Base-by-base conservation (phyloP, 2,113 vertebrate genomes). In the Callithrix jacchus region DNA sequence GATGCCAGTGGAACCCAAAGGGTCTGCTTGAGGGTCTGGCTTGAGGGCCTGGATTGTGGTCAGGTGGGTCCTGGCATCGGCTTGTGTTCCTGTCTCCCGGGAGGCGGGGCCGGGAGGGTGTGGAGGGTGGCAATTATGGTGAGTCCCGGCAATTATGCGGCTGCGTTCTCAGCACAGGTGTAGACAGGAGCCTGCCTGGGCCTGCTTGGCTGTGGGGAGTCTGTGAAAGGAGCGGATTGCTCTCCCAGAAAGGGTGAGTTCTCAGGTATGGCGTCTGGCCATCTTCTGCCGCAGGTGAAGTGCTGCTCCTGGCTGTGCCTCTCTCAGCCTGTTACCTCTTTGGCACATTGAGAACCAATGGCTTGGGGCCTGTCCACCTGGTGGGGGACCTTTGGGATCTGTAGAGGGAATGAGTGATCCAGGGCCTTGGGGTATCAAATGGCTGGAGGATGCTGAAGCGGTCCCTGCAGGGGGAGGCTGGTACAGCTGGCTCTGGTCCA, bases 31-130 rank as follows among this genome's bases (percentile, higher is more conserved):
- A 82, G 85, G 20, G 2, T 64, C 71, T 23, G 3, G 35, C 66
- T 56, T n/a, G n/a, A n/a, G 42, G 76, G 70, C 27, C 70, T 92
- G 89, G 80, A 92, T 5, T 54, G 45, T 49, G 54, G 83, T 79
- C 89, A 96, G 88, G 93, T 84, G 64, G 66, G 87, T 54, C 70
- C 90, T 90, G 42, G 79, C 87, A 96, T 89, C 84, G 91, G 80
- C 54, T 42, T 49, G 49, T 35, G 64, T 52, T 81, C 81, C 70
- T 71, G 30, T 74, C 68, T 92, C 64, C 77, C 25, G 76, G 82
- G 66, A 68, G 71, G 42, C 76, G 32, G 94, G 47, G 8, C 6
- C 0, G 7, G 20, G 52, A 49, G 80, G 42, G n/a, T 21, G 64
- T 40, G 42, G 49, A 90, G 32, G 52, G 81, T 52, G 66, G 40